These are phyloP conservation scores for Camelus dromedarius DNA, from an alignment of 2,113 vertebrate species.

Conservation along the genomic window DNA sequence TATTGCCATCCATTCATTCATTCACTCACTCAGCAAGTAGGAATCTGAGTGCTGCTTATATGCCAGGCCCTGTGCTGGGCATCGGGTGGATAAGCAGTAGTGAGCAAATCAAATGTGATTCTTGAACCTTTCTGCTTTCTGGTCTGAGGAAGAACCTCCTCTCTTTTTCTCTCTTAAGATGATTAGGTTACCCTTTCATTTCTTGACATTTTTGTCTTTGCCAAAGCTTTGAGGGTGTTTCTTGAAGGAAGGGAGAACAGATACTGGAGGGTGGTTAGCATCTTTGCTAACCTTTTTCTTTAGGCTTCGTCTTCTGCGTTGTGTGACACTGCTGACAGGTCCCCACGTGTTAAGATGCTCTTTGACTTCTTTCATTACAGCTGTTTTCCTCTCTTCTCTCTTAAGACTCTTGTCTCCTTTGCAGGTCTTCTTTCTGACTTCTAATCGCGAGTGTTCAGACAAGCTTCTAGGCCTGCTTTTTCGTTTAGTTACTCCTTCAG, in stretches of 20 bases:
- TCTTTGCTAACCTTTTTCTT: not conserved
- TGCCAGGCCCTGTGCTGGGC: not conserved
- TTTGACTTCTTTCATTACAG: not conserved
- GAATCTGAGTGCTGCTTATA: not conserved
- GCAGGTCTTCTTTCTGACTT: not conserved
- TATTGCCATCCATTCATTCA: not conserved
- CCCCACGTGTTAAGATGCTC: not conserved
- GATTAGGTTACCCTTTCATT: not conserved
- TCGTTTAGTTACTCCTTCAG: not conserved
- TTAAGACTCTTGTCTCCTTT: not conserved
- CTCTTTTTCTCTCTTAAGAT: not conserved
- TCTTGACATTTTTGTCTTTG: slow-evolving; percentile 3
- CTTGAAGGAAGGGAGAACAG: not conserved
- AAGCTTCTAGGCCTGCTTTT: not conserved
- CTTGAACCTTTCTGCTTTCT: slow-evolving; percentile 6
- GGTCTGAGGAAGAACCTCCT: not conserved
- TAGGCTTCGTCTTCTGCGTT: not conserved
- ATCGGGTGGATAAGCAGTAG: not conserved
- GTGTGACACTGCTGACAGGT: not conserved
- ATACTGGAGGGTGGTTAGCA: not conserved
- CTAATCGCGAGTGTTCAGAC: not conserved
- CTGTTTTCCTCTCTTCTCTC: not conserved
- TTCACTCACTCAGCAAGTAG: not conserved
- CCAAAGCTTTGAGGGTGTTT: not conserved
- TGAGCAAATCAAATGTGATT: not conserved